phyloP scores from a whole-genome alignment of 2,113 vertebrate genomes.

The Diphyllodes magnificus region DNA sequence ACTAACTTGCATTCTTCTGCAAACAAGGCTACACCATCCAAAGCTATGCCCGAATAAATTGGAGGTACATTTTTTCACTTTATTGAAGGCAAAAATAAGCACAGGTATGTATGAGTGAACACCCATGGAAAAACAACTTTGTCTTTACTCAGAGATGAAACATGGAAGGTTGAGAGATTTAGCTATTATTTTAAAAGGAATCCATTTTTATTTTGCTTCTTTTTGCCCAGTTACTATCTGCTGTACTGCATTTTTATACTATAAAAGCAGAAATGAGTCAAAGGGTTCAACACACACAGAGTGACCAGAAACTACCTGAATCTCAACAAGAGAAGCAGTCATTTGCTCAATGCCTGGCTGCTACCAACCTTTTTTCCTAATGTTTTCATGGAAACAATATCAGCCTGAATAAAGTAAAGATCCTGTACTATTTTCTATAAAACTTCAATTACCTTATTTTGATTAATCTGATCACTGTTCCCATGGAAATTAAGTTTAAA shows the following conservation, averaged over 20 bases:
- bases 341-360: background rate
- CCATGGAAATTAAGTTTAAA: slow-evolving; percentile 58
- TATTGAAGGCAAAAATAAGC: background rate
- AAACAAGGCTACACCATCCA: background rate
- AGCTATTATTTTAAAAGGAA: background rate
- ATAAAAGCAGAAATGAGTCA: background rate
- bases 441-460: slow-evolving; percentile 46
- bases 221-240: background rate
- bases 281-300: background rate
- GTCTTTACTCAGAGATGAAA: background rate
- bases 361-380: background rate
- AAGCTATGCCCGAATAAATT: background rate
- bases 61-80: background rate
- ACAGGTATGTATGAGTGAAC: background rate
- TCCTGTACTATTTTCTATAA: slow-evolving; percentile 17
- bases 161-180: background rate
- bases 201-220: background rate
- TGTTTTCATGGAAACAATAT: slow-evolving; percentile 17
- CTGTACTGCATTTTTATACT: background rate
- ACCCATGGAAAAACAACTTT: background rate
- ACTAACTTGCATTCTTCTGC: background rate
- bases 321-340: background rate
- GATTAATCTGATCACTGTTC: slow-evolving; percentile 50
- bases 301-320: background rate
- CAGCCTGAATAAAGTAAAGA: background rate